Evolutionary conservation across 2,888 invertebrate species (phyloP).

Genomic region (Cenopis cana): DNA sequence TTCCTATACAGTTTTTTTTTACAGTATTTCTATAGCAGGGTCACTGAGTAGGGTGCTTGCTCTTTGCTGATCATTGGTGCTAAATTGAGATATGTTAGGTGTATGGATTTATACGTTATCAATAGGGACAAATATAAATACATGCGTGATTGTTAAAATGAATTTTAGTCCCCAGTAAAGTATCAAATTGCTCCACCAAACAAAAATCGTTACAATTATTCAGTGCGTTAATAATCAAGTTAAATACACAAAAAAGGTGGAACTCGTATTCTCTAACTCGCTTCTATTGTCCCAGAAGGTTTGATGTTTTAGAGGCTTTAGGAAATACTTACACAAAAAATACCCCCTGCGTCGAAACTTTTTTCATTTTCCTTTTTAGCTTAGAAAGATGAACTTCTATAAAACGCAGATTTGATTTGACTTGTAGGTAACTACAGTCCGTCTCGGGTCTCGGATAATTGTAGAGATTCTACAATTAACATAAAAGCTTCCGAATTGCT

Average conservation of each 20-base stretch:
- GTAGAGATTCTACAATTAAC: neutral
- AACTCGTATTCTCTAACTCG: conserved; percentile 33
- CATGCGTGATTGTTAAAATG: too few species aligned
- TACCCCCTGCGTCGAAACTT: neutral
- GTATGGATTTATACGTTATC: too few species aligned
- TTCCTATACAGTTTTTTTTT: too few species aligned
- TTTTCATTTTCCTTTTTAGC: neutral
- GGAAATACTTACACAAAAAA: conserved; percentile 25
- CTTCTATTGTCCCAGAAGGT: conserved; percentile 26
- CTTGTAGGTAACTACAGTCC: neutral
- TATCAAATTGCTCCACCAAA: conserved; percentile 42
- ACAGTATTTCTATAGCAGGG: too few species aligned
- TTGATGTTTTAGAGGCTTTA: conserved; percentile 19
- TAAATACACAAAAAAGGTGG: conserved; percentile 60
- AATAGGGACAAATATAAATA: too few species aligned
- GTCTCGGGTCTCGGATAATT: neutral
- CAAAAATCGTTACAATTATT: conserved; percentile 46
- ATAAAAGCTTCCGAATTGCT: neutral
- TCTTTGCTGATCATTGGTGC: too few species aligned
- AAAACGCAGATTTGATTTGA: neutral
- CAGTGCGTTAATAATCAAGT: conserved; percentile 66
- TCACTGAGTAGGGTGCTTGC: too few species aligned
- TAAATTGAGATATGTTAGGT: too few species aligned
- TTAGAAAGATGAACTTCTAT: neutral
- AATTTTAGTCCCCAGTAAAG: conserved; percentile 25